Evolutionary conservation across 2,797 vertebrate genomes (phyloP).

Genomic region (Parauchenoglanis punctatus): DNA sequence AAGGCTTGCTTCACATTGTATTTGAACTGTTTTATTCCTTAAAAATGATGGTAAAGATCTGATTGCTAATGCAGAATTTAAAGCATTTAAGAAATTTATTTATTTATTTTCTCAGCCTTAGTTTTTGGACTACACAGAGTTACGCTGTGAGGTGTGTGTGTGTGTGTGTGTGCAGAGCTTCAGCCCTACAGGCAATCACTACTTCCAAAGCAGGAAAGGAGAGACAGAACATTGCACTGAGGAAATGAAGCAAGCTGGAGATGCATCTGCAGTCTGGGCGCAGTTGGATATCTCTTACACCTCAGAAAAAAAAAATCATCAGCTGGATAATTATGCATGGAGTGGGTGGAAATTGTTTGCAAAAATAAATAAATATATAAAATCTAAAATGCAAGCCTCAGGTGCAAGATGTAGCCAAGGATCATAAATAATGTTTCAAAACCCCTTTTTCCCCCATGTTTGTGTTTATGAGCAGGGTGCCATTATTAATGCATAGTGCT

Average conservation of each 20-base stretch:
- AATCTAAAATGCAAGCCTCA: conserved; percentile 42
- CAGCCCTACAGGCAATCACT: conserved; percentile 25
- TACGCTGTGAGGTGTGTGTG: neutral
- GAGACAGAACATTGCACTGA: conserved; percentile 36
- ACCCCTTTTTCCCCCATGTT: conserved; percentile 2
- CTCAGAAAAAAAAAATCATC: conserved; percentile 31
- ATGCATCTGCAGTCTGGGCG: conserved; percentile 47
- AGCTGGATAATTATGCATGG: conserved; percentile 50
- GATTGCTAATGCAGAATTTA: neutral
- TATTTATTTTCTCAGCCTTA: neutral
- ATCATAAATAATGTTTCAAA: conserved; percentile 48
- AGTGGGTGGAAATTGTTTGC: conserved; percentile 49
- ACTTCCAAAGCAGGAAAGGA: conserved; percentile 14
- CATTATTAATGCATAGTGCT: conserved; percentile 64
- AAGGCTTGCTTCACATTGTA: neutral
- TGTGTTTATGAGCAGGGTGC: conserved; percentile 34
- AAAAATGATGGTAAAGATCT: neutral
- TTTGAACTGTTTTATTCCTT: neutral
- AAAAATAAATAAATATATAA: neutral
- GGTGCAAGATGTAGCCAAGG: conserved; percentile 47
- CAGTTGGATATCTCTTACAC: conserved; percentile 49
- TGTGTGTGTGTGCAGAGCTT: neutral
- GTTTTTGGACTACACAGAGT: neutral
- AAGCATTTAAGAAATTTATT: neutral
- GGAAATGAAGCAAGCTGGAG: conserved; percentile 54